phyloP scores from a whole-genome alignment of 2,113 vertebrate genomes.

The Rhagologus leucostigma region DNA sequence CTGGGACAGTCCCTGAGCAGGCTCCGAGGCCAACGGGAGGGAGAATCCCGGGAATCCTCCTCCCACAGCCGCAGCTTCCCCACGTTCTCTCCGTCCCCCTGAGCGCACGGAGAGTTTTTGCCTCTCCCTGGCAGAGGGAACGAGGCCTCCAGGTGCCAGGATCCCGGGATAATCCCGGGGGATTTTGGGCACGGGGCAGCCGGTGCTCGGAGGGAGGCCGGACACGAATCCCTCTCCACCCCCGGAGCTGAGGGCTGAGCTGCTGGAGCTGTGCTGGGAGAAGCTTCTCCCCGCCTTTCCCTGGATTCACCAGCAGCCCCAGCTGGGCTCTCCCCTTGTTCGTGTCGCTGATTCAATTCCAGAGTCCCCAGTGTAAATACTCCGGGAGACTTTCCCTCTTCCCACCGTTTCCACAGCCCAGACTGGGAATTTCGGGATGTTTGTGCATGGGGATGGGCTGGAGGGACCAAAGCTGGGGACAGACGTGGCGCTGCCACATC shows the following conservation, averaged over 20 bases:
- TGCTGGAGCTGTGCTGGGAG: neutral
- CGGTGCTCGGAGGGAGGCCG: neutral
- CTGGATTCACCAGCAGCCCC: neutral
- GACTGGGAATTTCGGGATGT: neutral
- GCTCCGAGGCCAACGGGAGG: no score
- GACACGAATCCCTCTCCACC: neutral
- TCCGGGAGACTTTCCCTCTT: neutral
- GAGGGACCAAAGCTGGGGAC: neutral
- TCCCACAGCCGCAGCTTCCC: neutral
- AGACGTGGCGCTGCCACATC: neutral
- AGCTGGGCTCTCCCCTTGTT: neutral
- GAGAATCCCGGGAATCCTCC: neutral
- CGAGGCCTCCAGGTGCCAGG: neutral
- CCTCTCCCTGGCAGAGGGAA: neutral
- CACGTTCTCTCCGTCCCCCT: neutral
- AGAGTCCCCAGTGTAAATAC: neutral
- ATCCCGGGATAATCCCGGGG: neutral
- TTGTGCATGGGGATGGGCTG: neutral
- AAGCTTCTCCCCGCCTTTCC: neutral
- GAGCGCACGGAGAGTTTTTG: neutral
- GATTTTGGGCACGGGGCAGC: neutral
- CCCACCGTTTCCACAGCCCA: neutral
- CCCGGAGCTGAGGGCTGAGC: neutral
- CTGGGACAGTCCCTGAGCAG: neutral
- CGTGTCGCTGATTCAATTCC: neutral